These are phyloP conservation scores for Leucopsar rothschildi DNA, from an alignment of 2,113 vertebrate genomes.

Conservation along the genomic window DNA sequence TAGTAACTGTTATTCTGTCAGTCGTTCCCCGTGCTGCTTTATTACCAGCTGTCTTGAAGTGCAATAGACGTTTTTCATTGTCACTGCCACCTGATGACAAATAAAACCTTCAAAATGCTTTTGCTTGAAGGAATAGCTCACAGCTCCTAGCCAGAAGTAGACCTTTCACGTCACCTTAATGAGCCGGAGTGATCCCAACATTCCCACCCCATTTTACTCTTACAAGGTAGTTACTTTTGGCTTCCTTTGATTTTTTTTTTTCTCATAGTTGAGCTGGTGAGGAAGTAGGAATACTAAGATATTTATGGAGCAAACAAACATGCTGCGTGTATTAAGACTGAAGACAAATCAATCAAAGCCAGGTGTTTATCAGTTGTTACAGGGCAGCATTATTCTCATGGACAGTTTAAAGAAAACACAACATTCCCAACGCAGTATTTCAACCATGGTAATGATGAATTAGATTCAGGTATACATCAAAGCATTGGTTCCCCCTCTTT, in stretches of 20 bases:
- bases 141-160: background rate
- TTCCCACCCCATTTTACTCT: background rate
- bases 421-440: background rate
- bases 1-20: constrained; percentile 14
- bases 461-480: background rate
- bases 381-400: background rate
- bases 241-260: constrained; percentile 7
- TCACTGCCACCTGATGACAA: constrained; percentile 24
- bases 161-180: constrained; percentile 23
- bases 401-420: background rate
- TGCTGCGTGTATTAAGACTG: background rate
- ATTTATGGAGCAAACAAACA: background rate
- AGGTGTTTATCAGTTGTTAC: background rate
- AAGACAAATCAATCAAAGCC: background rate
- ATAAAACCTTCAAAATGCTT: constrained; percentile 46
- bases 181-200: background rate
- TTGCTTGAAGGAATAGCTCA: background rate
- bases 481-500: background rate
- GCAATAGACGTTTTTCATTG: constrained; percentile 5
- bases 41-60: constrained; percentile 47
- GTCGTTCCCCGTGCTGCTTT: background rate
- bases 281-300: background rate
- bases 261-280: background rate
- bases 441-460: background rate
- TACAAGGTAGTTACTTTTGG: background rate